These are phyloP conservation scores for Anhinga rufa DNA, from an alignment of 2,113 vertebrate species.

Conservation along the genomic window DNA sequence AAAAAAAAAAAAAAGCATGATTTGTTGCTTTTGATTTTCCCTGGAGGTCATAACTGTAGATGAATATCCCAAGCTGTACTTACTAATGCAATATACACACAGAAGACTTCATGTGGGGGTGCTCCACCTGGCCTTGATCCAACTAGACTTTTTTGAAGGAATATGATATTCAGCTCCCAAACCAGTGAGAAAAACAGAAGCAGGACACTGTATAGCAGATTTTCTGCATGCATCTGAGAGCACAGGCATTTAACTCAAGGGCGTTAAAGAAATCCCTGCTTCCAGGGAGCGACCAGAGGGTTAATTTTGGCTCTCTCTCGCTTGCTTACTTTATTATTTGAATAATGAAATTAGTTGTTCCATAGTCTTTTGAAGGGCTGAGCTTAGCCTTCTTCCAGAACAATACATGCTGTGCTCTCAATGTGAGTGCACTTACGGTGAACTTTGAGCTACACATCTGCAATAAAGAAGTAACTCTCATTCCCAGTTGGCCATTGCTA, in stretches of 20 bases:
- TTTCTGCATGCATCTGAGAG: background rate
- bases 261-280: background rate
- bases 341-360: slow-evolving; percentile 66
- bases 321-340: background rate
- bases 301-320: background rate
- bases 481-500: slow-evolving; percentile 62
- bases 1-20: no score
- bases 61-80: background rate
- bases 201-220: background rate
- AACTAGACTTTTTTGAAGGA: background rate
- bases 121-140: background rate
- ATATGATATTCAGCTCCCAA: background rate
- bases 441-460: slow-evolving; percentile 80
- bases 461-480: slow-evolving; percentile 69
- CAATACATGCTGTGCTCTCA: slow-evolving; percentile 54
- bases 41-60: background rate
- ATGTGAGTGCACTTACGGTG: slow-evolving; percentile 67
- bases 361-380: slow-evolving; percentile 40
- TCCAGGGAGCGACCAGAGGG: background rate
- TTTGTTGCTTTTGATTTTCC: background rate
- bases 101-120: background rate
- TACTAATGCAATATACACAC: background rate
- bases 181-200: background rate
- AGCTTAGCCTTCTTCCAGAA: slow-evolving; percentile 45
- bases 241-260: background rate